phyloP scores from a whole-genome alignment of 1,140 invertebrate species.

The Cotesia typhae region DNA sequence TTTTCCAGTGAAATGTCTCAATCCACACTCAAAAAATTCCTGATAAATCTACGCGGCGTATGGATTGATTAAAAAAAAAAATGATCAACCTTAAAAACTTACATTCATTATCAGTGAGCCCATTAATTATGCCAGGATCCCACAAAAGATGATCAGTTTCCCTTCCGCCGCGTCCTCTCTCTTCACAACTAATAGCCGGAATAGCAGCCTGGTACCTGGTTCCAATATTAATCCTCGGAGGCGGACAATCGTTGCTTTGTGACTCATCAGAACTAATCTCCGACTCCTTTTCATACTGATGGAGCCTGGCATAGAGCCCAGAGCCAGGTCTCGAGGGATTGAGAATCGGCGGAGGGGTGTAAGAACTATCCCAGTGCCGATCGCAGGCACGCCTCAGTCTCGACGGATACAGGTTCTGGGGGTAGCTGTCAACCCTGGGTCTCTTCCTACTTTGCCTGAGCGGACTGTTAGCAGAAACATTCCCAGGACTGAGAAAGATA shows the following conservation, averaged over 20 bases:
- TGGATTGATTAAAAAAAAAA: neutral
- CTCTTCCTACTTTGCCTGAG: conserved; percentile 71
- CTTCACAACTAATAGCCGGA: conserved; percentile 69
- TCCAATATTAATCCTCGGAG: conserved; percentile 87
- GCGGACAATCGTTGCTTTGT: conserved; percentile 62
- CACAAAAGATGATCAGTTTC: conserved; percentile 81
- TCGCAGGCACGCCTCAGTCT: conserved; percentile 68
- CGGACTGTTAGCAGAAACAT: conserved; percentile 72
- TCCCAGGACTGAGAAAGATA: conserved; percentile 80
- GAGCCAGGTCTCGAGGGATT: conserved; percentile 87
- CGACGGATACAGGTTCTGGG: conserved; percentile 66
- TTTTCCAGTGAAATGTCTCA: no score
- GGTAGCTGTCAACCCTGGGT: conserved; percentile 70
- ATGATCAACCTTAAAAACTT: conserved; percentile 40
- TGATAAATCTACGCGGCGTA: no score
- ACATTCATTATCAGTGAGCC: conserved; percentile 80
- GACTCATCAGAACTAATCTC: conserved; percentile 64
- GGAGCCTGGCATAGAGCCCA: conserved; percentile 78
- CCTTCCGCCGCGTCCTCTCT: conserved; percentile 58
- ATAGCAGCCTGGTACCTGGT: conserved; percentile 87
- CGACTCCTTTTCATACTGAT: conserved; percentile 60
- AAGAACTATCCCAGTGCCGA: conserved; percentile 73
- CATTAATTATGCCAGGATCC: conserved; percentile 81
- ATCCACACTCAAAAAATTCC: no score
- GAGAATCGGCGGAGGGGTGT: conserved; percentile 92